Percentiles rank a stretch among this genome's conserved stretches.
Evolutionary conservation across 2,797 vertebrate genomes (phyloP).

Genomic region (Crenichthys baileyi): DNA sequence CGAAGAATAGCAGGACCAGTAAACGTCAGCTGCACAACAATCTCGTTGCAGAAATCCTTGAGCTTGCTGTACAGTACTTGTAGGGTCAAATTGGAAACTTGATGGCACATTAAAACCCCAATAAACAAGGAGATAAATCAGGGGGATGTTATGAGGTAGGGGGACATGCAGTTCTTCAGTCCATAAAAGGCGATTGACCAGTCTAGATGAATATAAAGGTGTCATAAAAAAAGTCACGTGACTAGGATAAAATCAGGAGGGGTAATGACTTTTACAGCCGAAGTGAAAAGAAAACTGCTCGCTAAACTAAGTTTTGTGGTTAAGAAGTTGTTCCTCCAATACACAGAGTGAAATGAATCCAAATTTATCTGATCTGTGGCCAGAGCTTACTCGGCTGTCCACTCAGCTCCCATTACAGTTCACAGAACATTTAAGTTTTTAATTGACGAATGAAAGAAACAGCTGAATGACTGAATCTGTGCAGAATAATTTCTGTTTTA

Average conservation of each 20-base stretch:
- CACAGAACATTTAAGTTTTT: conserved; percentile 16
- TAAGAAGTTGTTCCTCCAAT: neutral
- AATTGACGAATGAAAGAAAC: neutral
- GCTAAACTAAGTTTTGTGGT: neutral
- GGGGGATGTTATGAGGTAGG: conserved; percentile 38
- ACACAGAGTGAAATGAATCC: neutral
- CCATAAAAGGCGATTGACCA: conserved; percentile 22
- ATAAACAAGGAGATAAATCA: conserved; percentile 14
- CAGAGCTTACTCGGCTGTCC: conserved; percentile 43
- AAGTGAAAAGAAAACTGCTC: neutral
- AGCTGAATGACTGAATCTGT: neutral
- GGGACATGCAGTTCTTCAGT: conserved; percentile 16
- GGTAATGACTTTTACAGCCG: neutral
- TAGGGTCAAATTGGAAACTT: neutral
- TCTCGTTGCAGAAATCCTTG: conserved; percentile 26
- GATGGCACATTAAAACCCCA: neutral
- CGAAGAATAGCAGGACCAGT: conserved; percentile 57
- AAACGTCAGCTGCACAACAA: conserved; percentile 32
- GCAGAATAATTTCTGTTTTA: neutral
- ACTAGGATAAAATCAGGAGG: neutral
- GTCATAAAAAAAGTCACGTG: conserved; percentile 11
- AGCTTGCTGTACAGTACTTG: neutral
- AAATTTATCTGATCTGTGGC: conserved; percentile 35
- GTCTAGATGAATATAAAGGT: conserved; percentile 10
- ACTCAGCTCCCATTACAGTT: neutral